phyloP scores from a whole-genome alignment of 2,797 vertebrate genomes.

The Ciconia nigra region DNA sequence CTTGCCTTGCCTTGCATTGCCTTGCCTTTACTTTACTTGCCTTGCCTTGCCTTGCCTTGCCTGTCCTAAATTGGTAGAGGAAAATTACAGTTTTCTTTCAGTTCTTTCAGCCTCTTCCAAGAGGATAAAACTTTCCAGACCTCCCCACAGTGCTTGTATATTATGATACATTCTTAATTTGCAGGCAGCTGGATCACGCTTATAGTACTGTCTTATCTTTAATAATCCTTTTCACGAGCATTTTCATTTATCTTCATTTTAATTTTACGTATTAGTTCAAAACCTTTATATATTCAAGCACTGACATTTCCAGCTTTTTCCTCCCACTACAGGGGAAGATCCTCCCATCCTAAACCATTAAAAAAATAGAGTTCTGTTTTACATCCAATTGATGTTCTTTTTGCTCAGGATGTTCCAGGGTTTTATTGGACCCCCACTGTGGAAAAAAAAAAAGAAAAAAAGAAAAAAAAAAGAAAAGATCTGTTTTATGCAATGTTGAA shows the following conservation, averaged over 20 bases:
- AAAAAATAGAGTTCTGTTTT: constrained; percentile 54
- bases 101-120: background rate
- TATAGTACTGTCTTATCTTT: background rate
- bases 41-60: background rate
- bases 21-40: background rate
- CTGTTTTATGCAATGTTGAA: constrained; percentile 11
- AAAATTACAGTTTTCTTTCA: background rate
- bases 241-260: constrained; percentile 32
- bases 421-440: constrained; percentile 28
- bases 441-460: no score
- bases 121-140: constrained; percentile 22
- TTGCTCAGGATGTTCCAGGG: background rate
- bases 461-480: background rate
- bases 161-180: constrained; percentile 5
- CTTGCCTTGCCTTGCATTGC: background rate
- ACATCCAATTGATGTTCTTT: constrained; percentile 25
- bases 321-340: constrained; percentile 13
- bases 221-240: background rate
- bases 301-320: constrained; percentile 5
- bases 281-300: background rate
- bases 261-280: constrained; percentile 9
- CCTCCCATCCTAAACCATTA: constrained; percentile 10
- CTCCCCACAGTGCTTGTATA: background rate
- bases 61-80: background rate
- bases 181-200: background rate